Base-by-base conservation (phyloP, 1,140 invertebrate genomes). In the Apolygus lucorum region DNA sequence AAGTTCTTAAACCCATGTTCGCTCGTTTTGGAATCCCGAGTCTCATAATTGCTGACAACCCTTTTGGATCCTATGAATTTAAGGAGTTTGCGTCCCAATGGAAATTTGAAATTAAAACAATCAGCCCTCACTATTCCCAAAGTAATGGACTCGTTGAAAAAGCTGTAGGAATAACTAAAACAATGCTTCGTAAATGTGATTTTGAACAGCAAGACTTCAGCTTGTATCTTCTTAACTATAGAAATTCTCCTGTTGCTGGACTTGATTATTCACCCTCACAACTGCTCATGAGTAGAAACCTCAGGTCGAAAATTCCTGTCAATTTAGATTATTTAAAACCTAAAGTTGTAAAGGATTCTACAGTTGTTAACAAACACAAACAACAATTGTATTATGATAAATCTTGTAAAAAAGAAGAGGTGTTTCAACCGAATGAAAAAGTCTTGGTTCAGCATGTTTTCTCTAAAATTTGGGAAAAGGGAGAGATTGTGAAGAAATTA, bases 101-200 rank as follows among this genome's bases (percentile, higher is more conserved):
- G 24, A 65, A 69, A 28, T 65, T 68, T 24, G 54, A 71, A 65
- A 24, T 71, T 26, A 67, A 26, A 11, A 72, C 65, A 2, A 68
- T 34, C 14, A 72, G 69, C 34, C 72, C 72, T 28, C 67, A 71
- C 52, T 63, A 73, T 70, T 62, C 69, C 1, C 62, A 68, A 62
- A 63, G 42, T 28, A 71, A 73, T 68, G 67, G 70, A 11, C 26
- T 68, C 22, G 34, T 54, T 14, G 72, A 73, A 34, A 68, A 65
- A 66, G 69, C 69, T 22, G 69, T 70, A 64, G 34, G 62, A 29
- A 71, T 68, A 52, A 52, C 28, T n/a, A 72, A 72, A 52, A 67
- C 52, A 25, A 67, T 70, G 17, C n/a, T 72, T 17, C 11, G 25
- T 64, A 71, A 72, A 68, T 0, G 49, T 26, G 0, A 62, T 13